These are phyloP conservation scores for Somateria mollissima DNA, from an alignment of 2,797 vertebrate genomes.

Conservation along the genomic window DNA sequence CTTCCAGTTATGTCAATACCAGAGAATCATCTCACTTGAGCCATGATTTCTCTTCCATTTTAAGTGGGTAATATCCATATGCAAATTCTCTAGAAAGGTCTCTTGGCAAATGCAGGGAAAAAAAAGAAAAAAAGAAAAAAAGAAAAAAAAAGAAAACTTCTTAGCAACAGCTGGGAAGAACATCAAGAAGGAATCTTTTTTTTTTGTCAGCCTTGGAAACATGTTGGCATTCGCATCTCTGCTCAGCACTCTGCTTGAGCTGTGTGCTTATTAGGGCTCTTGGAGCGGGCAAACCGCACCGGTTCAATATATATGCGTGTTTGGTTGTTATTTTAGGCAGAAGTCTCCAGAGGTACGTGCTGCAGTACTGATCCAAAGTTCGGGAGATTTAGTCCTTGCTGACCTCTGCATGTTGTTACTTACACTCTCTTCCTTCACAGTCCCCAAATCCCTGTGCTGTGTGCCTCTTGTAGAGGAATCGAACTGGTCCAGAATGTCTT, in stretches of 20 bases:
- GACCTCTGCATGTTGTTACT: not conserved
- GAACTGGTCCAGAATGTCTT: not conserved
- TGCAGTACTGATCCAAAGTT: not conserved
- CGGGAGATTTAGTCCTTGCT: not conserved
- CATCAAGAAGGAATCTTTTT: conserved; percentile 29
- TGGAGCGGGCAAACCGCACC: not conserved
- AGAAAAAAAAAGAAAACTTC: not conserved
- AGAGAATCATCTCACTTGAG: not conserved
- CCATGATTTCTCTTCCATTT: not conserved
- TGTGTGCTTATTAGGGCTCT: not conserved
- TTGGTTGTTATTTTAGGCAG: not conserved
- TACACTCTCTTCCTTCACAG: not conserved
- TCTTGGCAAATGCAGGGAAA: not conserved
- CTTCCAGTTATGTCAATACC: not conserved
- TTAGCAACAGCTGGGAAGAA: conserved; percentile 61
- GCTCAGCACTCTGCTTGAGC: not conserved
- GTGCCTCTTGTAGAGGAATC: not conserved
- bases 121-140: not conserved
- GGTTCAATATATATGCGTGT: not conserved
- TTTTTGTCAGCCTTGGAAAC: conserved; percentile 42
- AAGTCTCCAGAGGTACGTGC: not conserved
- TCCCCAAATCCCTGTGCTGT: not conserved
- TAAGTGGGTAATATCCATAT: not conserved
- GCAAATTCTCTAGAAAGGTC: conserved; percentile 16
- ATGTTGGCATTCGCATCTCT: not conserved